phyloP scores from a whole-genome alignment of 2,113 vertebrate species.

The Bos javanicus region DNA sequence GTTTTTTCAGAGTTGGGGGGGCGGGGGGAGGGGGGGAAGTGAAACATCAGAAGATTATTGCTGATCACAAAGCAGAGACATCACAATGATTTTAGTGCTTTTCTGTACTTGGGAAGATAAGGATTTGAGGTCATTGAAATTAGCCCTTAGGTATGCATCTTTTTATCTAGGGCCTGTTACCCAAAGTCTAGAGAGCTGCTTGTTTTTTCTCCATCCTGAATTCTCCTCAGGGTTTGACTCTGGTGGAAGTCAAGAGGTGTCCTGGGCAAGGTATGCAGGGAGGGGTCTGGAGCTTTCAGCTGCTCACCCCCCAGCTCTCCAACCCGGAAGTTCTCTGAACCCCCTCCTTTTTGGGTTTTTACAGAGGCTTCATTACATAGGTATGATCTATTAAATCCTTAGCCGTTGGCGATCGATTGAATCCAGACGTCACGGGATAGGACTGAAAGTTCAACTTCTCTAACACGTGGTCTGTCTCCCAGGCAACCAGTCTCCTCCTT shows the following conservation, averaged over 20 bases:
- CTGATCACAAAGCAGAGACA: background rate
- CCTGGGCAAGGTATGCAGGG: background rate
- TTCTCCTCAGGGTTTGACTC: background rate
- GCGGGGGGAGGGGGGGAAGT: fast-evolving
- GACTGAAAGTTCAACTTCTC: background rate
- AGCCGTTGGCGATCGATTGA: background rate
- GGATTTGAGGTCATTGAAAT: background rate
- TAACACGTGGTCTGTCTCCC: background rate
- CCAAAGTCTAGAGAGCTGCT: too few relatives aligned
- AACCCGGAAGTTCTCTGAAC: background rate
- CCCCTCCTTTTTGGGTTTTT: background rate
- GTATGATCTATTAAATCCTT: background rate
- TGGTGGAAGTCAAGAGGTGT: background rate
- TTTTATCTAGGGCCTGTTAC: background rate
- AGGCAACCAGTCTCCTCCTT: background rate
- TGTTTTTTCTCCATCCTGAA: too few relatives aligned
- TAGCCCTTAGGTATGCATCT: background rate
- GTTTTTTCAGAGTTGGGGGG: background rate
- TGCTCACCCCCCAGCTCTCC: background rate
- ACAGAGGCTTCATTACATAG: background rate
- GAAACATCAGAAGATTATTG: background rate
- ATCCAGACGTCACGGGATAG: background rate
- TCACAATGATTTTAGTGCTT: background rate
- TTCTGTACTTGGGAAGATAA: background rate
- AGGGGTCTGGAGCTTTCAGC: background rate